Base-by-base conservation (phyloP, 2,113 vertebrate genomes). In the Dascyllus trimaculatus region DNA sequence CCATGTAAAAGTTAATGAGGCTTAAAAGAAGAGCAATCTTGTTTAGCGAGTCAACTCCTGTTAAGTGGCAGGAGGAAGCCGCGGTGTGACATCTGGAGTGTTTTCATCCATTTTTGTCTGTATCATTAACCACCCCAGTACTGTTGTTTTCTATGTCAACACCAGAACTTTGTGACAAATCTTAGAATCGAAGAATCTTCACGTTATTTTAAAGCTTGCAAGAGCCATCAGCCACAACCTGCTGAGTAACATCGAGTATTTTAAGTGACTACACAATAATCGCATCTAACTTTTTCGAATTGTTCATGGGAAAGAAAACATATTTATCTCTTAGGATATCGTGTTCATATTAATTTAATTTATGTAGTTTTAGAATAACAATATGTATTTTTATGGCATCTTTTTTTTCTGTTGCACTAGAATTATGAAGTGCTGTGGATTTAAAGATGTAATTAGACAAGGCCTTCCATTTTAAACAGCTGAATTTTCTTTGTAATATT, bases 31-130 rank as follows among this genome's bases (percentile, higher is more conserved):
- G 69, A 26, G 40, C 49, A 26, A 61, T 72, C 75, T 70, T 91
- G 57, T 89, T 86, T 76, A 76, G 76, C 26, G 43, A 80, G 75
- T 80, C 85, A 80, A 90, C 78, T 88, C 38, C n/a, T 76, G 59
- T 80, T 74, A 82, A 85, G 62, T 38, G 48, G 21, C 29, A 48
- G 24, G 57, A 24, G 75, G 45, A 57, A 65, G 14, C 43, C 54
- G 26, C 49, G 43, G 18, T 51, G 43, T 71, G 65, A 81, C 74
- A 75, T 25, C 21, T 53, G 9, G 51, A 17, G 25, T 19, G 53
- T 74, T 79, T 54, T 35, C 7, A 6, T 35, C 32, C 58, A 3
- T 67, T 74, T 76, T 63, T 65, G 40, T 68, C 26, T 75, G 52
- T 46, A 51, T 70, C 74, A 21, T 29, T 73, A 76, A 29, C 2